phyloP scores from a whole-genome alignment of 2,888 invertebrate genomes.

The Agriopis leucophaearia region DNA sequence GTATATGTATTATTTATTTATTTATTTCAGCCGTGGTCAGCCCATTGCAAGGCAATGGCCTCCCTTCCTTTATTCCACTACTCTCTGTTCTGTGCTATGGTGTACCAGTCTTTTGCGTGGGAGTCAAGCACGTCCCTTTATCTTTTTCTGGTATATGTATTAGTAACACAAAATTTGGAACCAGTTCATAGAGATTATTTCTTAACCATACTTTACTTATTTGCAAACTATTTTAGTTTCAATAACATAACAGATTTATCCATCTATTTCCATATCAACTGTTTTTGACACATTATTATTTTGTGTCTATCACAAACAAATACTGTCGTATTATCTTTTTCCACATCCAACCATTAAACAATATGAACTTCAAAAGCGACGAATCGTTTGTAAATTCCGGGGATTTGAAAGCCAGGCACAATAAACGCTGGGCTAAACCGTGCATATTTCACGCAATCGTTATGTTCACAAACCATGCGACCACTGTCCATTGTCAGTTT shows the following conservation, averaged over 20 bases:
- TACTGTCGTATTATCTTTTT: constrained; percentile 45
- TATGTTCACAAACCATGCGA: constrained; percentile 55
- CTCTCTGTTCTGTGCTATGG: too few relatives aligned
- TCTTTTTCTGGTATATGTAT: too few relatives aligned
- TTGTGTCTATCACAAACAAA: constrained; percentile 31
- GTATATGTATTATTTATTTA: too few relatives aligned
- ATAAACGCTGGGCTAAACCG: constrained; percentile 26
- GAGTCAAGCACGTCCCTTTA: too few relatives aligned
- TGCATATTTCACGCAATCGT: constrained; percentile 48
- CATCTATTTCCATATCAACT: background rate
- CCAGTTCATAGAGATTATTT: too few relatives aligned
- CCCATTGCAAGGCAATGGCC: too few relatives aligned
- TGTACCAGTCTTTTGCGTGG: too few relatives aligned
- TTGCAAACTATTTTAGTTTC: background rate
- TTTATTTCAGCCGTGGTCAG: too few relatives aligned
- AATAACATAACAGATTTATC: too few relatives aligned
- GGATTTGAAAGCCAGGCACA: constrained; percentile 36
- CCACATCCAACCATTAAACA: background rate
- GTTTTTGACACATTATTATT: background rate
- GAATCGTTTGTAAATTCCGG: constrained; percentile 16
- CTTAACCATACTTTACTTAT: too few relatives aligned
- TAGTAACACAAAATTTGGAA: too few relatives aligned
- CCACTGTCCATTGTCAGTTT: constrained; percentile 43
- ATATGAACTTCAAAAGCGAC: background rate
- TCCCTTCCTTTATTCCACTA: too few relatives aligned